A percentile compares a stretch with the other conserved stretches of the same genome.
phyloP scores from a whole-genome alignment of 1,140 invertebrate genomes.

The Agrypnia vestita region DNA sequence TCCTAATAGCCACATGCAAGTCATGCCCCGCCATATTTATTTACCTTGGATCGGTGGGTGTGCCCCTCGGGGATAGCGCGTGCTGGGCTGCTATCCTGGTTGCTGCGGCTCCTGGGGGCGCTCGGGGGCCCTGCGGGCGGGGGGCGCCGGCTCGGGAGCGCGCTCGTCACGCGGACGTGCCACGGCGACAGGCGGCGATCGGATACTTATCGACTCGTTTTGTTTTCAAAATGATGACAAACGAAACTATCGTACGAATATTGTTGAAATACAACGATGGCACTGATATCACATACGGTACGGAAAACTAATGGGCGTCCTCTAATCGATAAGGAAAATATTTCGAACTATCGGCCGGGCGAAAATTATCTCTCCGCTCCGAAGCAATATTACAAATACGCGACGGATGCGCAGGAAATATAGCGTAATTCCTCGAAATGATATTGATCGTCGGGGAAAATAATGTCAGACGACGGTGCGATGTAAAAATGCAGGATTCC shows the following conservation, averaged over 20 bases:
- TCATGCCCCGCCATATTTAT: constrained; percentile 12
- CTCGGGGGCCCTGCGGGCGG: background rate
- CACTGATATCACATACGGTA: constrained; percentile 2
- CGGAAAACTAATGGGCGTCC: background rate
- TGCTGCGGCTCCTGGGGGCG: background rate
- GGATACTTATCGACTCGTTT: background rate
- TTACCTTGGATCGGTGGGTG: background rate
- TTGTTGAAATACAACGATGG: background rate
- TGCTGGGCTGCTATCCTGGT: background rate
- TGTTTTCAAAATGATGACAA: too few species aligned
- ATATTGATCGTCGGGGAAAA: constrained; percentile 17
- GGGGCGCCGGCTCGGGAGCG: background rate
- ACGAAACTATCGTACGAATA: too few species aligned
- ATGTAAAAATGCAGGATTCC: too few species aligned
- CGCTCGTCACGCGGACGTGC: background rate
- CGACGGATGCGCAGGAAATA: constrained; percentile 2
- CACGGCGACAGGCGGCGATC: background rate
- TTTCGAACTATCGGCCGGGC: background rate
- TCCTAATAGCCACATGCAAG: background rate
- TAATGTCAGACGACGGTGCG: background rate
- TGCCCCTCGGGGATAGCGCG: background rate
- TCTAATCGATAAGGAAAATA: constrained; percentile 12
- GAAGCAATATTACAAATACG: background rate
- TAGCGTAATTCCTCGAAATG: background rate
- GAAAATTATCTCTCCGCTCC: background rate